phyloP scores from a whole-genome alignment of 2,888 invertebrate species.

The Cotesia congregata region DNA sequence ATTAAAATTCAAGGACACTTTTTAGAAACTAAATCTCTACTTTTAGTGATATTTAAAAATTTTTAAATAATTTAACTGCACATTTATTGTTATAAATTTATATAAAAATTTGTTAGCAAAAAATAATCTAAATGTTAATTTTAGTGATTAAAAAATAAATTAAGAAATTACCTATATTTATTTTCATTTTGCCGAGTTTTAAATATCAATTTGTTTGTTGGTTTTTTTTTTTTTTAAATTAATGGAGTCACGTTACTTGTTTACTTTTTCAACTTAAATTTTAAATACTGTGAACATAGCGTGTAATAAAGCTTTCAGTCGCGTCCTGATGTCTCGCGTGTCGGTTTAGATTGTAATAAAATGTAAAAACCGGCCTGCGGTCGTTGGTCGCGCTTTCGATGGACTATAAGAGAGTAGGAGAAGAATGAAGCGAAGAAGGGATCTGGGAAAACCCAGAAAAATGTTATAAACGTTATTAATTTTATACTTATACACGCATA shows the following conservation, averaged over 20 bases:
- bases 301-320: background rate
- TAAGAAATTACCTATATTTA: background rate
- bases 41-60: background rate
- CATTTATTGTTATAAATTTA: too few relatives aligned
- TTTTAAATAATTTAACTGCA: background rate
- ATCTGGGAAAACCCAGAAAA: constrained; percentile 26
- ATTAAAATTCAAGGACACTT: background rate
- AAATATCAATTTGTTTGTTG: background rate
- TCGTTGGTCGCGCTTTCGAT: constrained; percentile 37
- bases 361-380: constrained; percentile 26
- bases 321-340: background rate
- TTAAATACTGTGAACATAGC: background rate
- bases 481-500: constrained; percentile 7
- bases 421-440: constrained; percentile 21
- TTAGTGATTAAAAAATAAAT: too few relatives aligned
- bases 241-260: background rate
- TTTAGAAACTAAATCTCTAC: background rate
- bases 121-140: too few relatives aligned
- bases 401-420: constrained; percentile 31
- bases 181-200: background rate
- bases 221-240: background rate
- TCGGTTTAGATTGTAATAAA: background rate
- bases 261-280: background rate
- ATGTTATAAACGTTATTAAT: constrained; percentile 9
- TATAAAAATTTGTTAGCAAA: too few relatives aligned